Base-by-base conservation (phyloP, 2,113 vertebrate genomes). In the Grammomys dolichurus region DNA sequence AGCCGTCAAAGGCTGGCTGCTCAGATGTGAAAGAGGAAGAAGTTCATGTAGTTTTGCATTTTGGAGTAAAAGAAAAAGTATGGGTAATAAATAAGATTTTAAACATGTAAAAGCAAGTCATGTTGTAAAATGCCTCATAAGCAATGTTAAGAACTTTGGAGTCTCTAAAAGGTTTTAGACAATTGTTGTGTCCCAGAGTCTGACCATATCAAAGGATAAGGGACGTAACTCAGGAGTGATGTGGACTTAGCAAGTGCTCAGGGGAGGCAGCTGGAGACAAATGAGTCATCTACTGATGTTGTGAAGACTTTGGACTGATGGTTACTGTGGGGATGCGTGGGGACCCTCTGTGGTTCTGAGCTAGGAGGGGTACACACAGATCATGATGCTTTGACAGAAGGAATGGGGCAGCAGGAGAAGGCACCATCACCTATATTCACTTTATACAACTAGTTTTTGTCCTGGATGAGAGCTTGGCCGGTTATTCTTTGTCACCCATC, bases 341-440 rank as follows among this genome's bases (percentile, higher is more conserved):
- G 4, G 82, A 76, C 31, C 24, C 14, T 10, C 11, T 7, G 36
- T 19, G 16, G 28, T 92, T 87, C 54, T 56, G 19, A 5, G 54
- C 63, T 65, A 33, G 46, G 33, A 51, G n/a, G n/a, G 7, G 60
- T 3, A 28, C 56, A 60, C 8, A 17, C 33, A 60, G 70, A 36
- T 67, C 43, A 4, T 11, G 40, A 56, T 28, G 9, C 12, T 48
- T 31, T 65, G 26, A 43, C 8, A 24, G 43, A 90, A 56, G 91
- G 43, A 67, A 24, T 11, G 28, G 7, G 78, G n/a, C 31, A 80
- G 48, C 5, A 8, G 2, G 36, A 58, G 48, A 84, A 58, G 43
- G 40, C 26, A 31, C 7, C 4, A 0, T n/a, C 56, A 22, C 56
- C 31, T 2, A 9, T 12, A 5, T 33, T 56, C 48, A 20, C 13